Evolutionary conservation across 2,113 vertebrate species (phyloP).

Genomic region (Turnix velox): DNA sequence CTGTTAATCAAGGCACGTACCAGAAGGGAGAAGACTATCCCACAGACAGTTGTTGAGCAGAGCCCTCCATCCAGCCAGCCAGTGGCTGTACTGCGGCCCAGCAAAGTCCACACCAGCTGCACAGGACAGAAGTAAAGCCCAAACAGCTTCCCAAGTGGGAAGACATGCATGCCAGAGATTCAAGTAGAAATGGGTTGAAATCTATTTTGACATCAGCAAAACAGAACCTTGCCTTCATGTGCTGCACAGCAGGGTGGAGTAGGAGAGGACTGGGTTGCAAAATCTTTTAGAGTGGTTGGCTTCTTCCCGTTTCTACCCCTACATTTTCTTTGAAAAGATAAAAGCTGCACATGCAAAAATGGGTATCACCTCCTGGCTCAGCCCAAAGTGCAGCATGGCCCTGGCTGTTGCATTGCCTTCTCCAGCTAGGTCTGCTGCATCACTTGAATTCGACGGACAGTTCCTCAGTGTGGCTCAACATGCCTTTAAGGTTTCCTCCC

Average conservation of each 20-base stretch:
- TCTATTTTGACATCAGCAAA: background rate
- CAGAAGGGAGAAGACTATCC: background rate
- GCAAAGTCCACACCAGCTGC: background rate
- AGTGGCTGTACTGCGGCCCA: background rate
- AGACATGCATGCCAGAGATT: background rate
- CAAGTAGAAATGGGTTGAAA: background rate
- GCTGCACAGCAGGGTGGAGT: background rate
- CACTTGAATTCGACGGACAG: background rate
- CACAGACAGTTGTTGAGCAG: accelerated
- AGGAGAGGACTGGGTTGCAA: background rate
- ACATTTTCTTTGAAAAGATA: background rate
- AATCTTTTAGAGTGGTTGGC: background rate
- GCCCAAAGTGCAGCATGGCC: background rate
- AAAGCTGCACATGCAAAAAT: background rate
- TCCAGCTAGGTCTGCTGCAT: background rate
- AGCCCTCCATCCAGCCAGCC: background rate
- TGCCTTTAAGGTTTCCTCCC: background rate
- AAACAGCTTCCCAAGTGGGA: background rate
- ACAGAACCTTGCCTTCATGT: background rate
- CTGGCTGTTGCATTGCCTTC: background rate
- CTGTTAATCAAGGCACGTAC: background rate
- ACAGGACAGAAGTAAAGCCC: background rate
- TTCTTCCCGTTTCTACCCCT: background rate
- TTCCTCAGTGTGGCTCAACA: background rate
- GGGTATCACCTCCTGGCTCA: background rate